phyloP scores from a whole-genome alignment of 2,797 vertebrate genomes.

The Spinibarbus caldwelli region DNA sequence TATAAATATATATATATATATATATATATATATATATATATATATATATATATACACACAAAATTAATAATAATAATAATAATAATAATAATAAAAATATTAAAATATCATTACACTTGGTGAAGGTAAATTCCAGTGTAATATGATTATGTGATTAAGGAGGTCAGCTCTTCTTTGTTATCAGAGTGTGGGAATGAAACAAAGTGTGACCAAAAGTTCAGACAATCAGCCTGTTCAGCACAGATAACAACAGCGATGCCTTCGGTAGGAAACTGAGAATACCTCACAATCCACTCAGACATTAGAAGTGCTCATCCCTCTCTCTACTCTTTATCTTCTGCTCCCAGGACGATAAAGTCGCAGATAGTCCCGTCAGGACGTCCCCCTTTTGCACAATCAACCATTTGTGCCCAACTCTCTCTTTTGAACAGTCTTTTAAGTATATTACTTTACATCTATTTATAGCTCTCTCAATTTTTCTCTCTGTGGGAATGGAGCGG shows the following conservation, averaged over 20 bases:
- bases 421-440: slow-evolving; percentile 69
- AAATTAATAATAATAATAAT: too few species aligned
- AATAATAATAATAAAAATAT: not conserved
- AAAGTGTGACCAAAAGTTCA: slow-evolving; percentile 49
- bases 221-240: slow-evolving; percentile 50
- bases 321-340: slow-evolving; percentile 43
- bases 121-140: slow-evolving; percentile 37
- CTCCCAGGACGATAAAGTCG: slow-evolving; percentile 39
- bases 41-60: too few species aligned
- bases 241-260: slow-evolving; percentile 52
- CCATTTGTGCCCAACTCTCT: slow-evolving; percentile 47
- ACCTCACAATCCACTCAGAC: slow-evolving; percentile 54
- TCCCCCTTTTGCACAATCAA: slow-evolving; percentile 54
- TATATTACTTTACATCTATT: slow-evolving; percentile 79
- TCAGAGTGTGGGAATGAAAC: slow-evolving; percentile 53
- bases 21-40: too few species aligned
- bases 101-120: not conserved
- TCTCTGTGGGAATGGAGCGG: slow-evolving; percentile 47
- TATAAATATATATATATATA: too few species aligned
- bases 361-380: slow-evolving; percentile 36
- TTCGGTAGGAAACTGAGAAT: slow-evolving; percentile 42
- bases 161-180: slow-evolving; percentile 48
- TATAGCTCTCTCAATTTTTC: slow-evolving; percentile 71
- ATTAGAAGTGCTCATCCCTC: slow-evolving; percentile 37
- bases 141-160: slow-evolving; percentile 31